Conservation (phyloP, 2,797 vertebrate species). For the Coluber constrictor region DNA sequence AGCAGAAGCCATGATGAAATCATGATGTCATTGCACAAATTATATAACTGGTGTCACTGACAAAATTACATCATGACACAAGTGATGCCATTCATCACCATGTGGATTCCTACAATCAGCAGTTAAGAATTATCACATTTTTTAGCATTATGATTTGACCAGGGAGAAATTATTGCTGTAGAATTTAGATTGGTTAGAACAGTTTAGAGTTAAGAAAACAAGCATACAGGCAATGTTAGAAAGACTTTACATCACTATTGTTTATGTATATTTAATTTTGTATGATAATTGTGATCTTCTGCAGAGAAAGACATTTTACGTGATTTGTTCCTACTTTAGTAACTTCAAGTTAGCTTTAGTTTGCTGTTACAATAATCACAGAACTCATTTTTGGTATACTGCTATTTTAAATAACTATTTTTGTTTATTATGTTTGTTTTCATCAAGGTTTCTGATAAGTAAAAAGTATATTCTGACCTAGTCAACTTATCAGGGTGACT, state of each 20-base stretch:
- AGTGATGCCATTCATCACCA: not conserved
- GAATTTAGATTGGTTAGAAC: too few species aligned
- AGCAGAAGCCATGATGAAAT: too few species aligned
- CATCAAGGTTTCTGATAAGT: not conserved
- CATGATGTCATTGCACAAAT: too few species aligned
- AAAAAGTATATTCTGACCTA: not conserved
- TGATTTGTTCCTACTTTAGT: not conserved
- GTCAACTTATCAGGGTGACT: not conserved
- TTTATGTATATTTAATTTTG: not conserved
- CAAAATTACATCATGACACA: not conserved
- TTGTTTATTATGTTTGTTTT: not conserved
- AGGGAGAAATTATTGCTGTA: too few species aligned
- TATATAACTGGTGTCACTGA: too few species aligned
- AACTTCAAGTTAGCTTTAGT: not conserved
- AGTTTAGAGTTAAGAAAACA: too few species aligned
- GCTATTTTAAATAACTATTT: not conserved
- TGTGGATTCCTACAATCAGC: not conserved
- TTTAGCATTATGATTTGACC: too few species aligned
- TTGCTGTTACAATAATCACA: not conserved
- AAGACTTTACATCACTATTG: too few species aligned
- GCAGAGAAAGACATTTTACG: not conserved
- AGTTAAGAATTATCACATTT: too few species aligned
- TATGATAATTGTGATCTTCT: not conserved
- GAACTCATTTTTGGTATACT: not conserved
- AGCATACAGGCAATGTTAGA: too few species aligned